Evolutionary conservation across 2,797 vertebrate genomes (phyloP), one percentile per base, ranked within the genome.

Genomic region (Enteromius anoplus): DNA sequence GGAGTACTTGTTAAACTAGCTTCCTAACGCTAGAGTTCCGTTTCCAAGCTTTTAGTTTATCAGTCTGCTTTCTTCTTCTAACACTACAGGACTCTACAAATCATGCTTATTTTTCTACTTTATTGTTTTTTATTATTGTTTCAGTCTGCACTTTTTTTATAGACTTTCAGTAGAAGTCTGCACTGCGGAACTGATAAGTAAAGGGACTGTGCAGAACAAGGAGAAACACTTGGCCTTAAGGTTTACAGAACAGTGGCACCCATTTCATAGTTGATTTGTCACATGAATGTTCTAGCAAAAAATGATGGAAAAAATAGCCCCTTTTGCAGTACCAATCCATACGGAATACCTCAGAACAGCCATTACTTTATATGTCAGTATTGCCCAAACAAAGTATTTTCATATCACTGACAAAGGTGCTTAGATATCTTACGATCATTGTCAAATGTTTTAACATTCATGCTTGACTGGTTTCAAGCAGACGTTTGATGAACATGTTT

Each of bases 391-490:
- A n/a, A 53, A 75, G 55, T 62, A 86, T 81, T 64, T 73, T 81
- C 58, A 78, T 78, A 62, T 65, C 72, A 70, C 62, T 75, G 72
- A 82, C 32, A 23, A 55, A 78, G 45, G 81, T 87, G 81, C 78
- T 85, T 86, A 29, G 77, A 83, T 66, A 86, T 86, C 84, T 84
- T 79, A 81, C 69, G 19, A 76, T 80, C 60, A 58, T 23, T 69
- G 75, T 75, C 73, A 72, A 75, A 77, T 75, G 72, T 62, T 85
- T 85, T 78, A 85, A 92, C 91, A 91, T 90, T 64, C 87, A 91
- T 90, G 96, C 97, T 98, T 98, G 97, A 98, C 97, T 98, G 98
- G 97, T 97, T 95, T 99, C 98, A 98, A 97, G 97, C 94, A 89
- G 53, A 75, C 51, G 45, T 83, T 93, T 89, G 85, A 87, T 88